phyloP scores from a whole-genome alignment of 1,140 invertebrate species.

The Amphibalanus amphitrite region DNA sequence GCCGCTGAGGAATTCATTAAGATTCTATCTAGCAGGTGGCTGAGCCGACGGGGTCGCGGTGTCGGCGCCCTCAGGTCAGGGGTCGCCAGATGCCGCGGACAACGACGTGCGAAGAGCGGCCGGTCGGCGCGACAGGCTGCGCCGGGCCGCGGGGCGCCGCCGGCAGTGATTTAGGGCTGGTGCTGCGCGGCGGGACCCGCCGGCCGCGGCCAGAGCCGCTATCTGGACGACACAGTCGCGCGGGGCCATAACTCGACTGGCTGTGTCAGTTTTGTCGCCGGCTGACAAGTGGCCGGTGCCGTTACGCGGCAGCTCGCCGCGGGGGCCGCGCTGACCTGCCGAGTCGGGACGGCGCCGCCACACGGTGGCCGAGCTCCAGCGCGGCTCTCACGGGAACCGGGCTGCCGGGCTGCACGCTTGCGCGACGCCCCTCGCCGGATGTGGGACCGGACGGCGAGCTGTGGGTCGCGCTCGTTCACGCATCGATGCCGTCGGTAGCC shows the following conservation, averaged over 20 bases:
- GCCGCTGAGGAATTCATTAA: background rate
- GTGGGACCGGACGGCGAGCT: too few relatives aligned
- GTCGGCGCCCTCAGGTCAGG: background rate
- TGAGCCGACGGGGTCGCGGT: background rate
- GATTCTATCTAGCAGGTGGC: background rate
- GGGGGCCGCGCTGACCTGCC: background rate
- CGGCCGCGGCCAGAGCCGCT: background rate
- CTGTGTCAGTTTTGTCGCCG: background rate
- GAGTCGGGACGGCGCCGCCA: background rate
- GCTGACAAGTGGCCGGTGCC: background rate
- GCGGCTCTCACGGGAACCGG: too few relatives aligned
- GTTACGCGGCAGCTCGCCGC: background rate
- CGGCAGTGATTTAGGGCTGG: too few relatives aligned
- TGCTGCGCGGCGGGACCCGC: background rate
- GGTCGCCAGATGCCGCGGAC: background rate
- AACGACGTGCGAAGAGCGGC: background rate
- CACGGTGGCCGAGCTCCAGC: too few relatives aligned
- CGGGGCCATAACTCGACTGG: background rate
- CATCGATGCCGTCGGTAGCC: too few relatives aligned
- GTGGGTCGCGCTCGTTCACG: too few relatives aligned
- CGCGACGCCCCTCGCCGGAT: too few relatives aligned
- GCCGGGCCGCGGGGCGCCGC: too few relatives aligned
- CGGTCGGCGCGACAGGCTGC: too few relatives aligned
- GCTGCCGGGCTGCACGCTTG: too few relatives aligned
- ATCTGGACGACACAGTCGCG: background rate